Evolutionary conservation across 2,888 invertebrate species (phyloP).

Genomic region (Plusia festucae): DNA sequence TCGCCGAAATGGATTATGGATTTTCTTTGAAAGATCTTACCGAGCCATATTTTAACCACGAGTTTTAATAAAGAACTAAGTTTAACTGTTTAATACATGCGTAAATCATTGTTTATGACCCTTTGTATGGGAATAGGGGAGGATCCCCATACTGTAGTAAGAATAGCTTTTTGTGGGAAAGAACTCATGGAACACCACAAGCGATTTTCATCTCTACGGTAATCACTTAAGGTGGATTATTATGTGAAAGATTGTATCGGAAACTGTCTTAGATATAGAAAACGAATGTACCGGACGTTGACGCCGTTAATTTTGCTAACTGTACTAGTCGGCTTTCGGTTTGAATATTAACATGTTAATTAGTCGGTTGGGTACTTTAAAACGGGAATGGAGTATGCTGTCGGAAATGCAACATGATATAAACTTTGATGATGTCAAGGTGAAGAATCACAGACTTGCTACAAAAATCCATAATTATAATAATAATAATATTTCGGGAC

Average conservation of each 20-base stretch:
- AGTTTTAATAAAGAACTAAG: conserved; percentile 57
- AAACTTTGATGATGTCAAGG: conserved; percentile 26
- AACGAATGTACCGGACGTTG: conserved; percentile 57
- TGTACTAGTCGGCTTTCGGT: conserved; percentile 57
- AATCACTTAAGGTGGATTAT: conserved; percentile 13
- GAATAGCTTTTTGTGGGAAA: conserved; percentile 64
- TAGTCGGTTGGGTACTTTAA: conserved; percentile 31
- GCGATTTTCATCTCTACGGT: conserved; percentile 15
- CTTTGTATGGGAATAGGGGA: conserved; percentile 74
- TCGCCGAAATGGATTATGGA: conserved; percentile 29
- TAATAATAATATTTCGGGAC: no score
- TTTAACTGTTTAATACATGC: conserved; percentile 71
- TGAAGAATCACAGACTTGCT: conserved; percentile 1
- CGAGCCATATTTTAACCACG: conserved; percentile 51
- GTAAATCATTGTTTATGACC: conserved; percentile 83
- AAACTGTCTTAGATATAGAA: conserved; percentile 53
- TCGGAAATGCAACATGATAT: conserved; percentile 31
- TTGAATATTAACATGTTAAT: conserved; percentile 63
- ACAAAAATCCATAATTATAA: not conserved
- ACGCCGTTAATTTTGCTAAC: conserved; percentile 60
- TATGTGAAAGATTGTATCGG: conserved; percentile 19
- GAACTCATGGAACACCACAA: conserved; percentile 20
- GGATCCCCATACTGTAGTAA: conserved; percentile 67
- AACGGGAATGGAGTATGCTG: conserved; percentile 42
- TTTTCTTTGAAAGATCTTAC: conserved; percentile 49